These are phyloP conservation scores for Poecilobothrus nobilitatus DNA, from an alignment of 2,888 invertebrate genomes.

Conservation along the genomic window DNA sequence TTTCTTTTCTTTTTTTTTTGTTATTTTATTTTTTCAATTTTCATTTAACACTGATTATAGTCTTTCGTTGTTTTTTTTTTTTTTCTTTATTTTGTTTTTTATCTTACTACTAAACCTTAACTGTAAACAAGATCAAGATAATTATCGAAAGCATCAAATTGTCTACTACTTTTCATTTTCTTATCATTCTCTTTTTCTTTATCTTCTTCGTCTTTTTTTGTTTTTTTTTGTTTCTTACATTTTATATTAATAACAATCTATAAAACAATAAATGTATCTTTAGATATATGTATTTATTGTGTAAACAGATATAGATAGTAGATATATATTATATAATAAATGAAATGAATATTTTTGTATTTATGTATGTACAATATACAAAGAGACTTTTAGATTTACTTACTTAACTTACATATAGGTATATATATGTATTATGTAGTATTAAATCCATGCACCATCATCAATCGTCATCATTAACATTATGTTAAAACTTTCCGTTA, in stretches of 20 bases:
- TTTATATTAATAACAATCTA: too few species aligned
- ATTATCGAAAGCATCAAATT: slow-evolving; percentile 4
- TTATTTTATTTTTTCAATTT: background rate
- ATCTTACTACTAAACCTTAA: background rate
- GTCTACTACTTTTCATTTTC: background rate
- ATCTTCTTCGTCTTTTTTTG: background rate
- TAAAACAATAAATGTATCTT: too few species aligned
- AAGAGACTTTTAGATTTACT: too few species aligned
- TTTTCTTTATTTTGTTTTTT: background rate
- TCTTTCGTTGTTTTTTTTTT: background rate
- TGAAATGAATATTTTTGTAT: too few species aligned
- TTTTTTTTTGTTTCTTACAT: too few species aligned
- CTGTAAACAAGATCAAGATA: slow-evolving; percentile 6
- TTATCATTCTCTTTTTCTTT: background rate
- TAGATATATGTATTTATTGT: too few species aligned
- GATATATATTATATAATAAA: too few species aligned
- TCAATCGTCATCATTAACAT: background rate
- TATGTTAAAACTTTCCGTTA: slow-evolving; percentile 1
- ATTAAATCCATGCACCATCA: background rate
- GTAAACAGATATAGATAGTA: too few species aligned
- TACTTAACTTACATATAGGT: too few species aligned
- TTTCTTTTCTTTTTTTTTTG: too few species aligned
- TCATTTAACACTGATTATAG: background rate
- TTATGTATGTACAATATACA: too few species aligned
- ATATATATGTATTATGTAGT: background rate